These are phyloP conservation scores for Asarcornis scutulata DNA, from an alignment of 2,113 vertebrate species.

Conservation along the genomic window DNA sequence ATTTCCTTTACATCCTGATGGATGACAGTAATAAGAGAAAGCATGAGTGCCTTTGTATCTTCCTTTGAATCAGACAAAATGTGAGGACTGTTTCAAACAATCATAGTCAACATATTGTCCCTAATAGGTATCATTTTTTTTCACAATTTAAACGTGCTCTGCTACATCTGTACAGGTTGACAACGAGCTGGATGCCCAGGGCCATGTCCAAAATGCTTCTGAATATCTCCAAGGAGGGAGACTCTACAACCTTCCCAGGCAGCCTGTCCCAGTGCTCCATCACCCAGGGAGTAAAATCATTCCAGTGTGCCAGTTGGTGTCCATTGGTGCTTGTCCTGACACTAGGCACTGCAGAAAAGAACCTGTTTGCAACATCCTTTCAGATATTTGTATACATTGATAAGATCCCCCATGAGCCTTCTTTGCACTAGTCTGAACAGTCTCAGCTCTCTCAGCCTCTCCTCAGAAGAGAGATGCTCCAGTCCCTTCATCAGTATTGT, in stretches of 20 bases:
- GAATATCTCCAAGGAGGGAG: not conserved
- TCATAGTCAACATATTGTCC: not conserved
- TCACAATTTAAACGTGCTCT: not conserved
- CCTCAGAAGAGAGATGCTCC: no score
- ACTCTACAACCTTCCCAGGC: not conserved
- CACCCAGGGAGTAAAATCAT: not conserved
- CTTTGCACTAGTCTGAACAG: no score
- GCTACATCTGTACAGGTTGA: not conserved
- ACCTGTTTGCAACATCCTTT: not conserved
- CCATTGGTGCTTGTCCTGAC: not conserved
- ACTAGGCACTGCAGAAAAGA: not conserved
- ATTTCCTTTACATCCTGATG: not conserved
- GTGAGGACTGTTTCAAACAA: not conserved
- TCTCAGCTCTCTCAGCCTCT: no score
- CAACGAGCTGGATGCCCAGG: not conserved
- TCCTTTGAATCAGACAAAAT: not conserved
- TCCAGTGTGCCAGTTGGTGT: not conserved
- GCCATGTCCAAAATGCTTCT: not conserved
- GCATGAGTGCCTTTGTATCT: not conserved
- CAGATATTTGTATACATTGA: not conserved
- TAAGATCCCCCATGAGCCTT: not conserved
- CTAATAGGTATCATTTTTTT: not conserved
- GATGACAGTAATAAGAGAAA: not conserved
- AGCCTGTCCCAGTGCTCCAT: not conserved
- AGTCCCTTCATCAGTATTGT: fast-evolving